Evolutionary conservation across 1,140 invertebrate genomes (phyloP), one percentile per base, ranked within the genome.

Genomic region (Drosophila kikkawai): DNA sequence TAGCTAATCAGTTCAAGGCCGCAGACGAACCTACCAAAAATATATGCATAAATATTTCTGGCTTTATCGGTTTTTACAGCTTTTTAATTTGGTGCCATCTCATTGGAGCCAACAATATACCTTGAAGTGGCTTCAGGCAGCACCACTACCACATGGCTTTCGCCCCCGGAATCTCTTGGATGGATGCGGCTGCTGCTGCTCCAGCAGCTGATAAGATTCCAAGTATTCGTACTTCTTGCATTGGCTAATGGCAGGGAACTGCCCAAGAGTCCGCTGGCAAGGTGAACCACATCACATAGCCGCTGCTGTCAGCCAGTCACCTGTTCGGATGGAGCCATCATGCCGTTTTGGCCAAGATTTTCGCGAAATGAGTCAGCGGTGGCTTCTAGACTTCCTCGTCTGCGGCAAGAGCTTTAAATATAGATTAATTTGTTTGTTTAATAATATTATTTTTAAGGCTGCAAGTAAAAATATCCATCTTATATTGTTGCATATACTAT

Each of bases 1-100:
- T 48, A 11, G 37, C 45, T 51, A 87, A 90, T 88, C 81, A 88
- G 84, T 88, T 84, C 84, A 88, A 88, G 84, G 84, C 78, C 84
- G 41, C 69, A 6, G 41, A 42, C 59, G 51, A 74, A 69, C 61
- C 44, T 47, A 82, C 71, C 71, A 34, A 82, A 68, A 59, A 41
- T 7, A 50, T 79, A 70, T 63, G 56, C 61, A 73, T 65, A 59
- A 66, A 81, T 66, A 75, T 75, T 59, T 68, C 51, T 51, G 50
- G 70, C 60, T 50, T 56, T 58, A 41, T 55, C 53, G 22, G 26
- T 55, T 45, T 63, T 75, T 75, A 60, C 67, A 73, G 67, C 41
- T 55, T 64, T 75, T 75, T 74, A 75, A 55, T 74, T 75, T 56
- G 50, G 41, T 39, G 58, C 41, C 47, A 75, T 64, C 47, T 22